phyloP scores from a whole-genome alignment of 1,140 invertebrate genomes.

The Alviniconcha marisindica region DNA sequence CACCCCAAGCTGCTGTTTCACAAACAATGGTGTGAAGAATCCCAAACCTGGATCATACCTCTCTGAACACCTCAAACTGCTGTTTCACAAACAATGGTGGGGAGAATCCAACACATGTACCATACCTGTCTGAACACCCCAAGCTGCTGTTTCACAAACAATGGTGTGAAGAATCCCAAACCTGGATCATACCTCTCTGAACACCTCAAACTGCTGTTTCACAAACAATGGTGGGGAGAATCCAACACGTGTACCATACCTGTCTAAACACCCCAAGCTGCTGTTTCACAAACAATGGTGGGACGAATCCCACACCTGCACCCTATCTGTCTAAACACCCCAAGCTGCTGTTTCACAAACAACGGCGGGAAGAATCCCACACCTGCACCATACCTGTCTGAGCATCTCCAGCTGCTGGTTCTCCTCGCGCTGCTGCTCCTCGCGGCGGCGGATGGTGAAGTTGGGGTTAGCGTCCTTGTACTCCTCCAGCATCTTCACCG shows the following conservation, averaged over 20 bases:
- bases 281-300: no score
- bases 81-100: no score
- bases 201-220: neutral
- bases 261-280: no score
- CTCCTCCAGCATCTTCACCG: constrained; percentile 61
- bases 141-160: no score
- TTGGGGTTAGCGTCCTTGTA: constrained; percentile 81
- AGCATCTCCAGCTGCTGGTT: constrained; percentile 90
- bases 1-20: constrained; percentile 89
- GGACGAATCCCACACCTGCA: neutral
- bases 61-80: neutral
- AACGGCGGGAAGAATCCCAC: no score
- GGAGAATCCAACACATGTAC: no score
- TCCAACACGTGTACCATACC: no score
- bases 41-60: neutral
- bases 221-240: no score
- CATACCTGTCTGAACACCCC: no score
- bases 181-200: neutral
- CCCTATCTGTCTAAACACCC: constrained; percentile 55
- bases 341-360: neutral
- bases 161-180: no score
- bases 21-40: no score
- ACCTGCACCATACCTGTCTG: constrained; percentile 83
- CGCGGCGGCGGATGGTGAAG: constrained; percentile 94
- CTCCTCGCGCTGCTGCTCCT: constrained; percentile 93